Conservation (phyloP, 2,888 invertebrate species). For the Epinotia ramella region DNA sequence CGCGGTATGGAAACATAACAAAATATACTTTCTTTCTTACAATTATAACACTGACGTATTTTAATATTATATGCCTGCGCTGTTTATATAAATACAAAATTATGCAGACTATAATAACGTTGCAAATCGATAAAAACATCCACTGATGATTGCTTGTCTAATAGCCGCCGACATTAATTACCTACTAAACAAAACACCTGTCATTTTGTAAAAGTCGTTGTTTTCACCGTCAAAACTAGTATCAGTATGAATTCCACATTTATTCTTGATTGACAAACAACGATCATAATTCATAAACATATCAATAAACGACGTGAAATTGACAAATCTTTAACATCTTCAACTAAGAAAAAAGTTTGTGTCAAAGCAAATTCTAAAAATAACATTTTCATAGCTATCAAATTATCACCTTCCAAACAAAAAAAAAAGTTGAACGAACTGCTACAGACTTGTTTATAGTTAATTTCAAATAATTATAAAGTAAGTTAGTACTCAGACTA, state of each 20-base stretch:
- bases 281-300: conserved; percentile 8
- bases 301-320: conserved; percentile 6
- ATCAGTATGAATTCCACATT: neutral
- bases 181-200: neutral
- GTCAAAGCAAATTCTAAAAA: conserved; percentile 20
- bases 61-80: too few species aligned
- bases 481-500: conserved; percentile 64
- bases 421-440: conserved; percentile 50
- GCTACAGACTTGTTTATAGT: conserved; percentile 49
- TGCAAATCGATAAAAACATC: too few species aligned
- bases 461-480: conserved; percentile 64
- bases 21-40: too few species aligned
- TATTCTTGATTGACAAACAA: neutral
- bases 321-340: neutral
- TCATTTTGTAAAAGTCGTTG: neutral
- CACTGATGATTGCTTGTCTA: too few species aligned
- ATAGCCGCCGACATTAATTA: neutral
- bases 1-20: too few species aligned
- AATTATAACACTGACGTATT: too few species aligned
- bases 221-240: neutral
- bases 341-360: neutral
- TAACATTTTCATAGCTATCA: conserved; percentile 29
- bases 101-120: too few species aligned
- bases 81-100: too few species aligned
- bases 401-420: conserved; percentile 49